A percentile compares a stretch with the other conserved stretches of the same genome.
These are phyloP conservation scores for Meloidogyne floridensis DNA, from an alignment of 1,140 invertebrate genomes.

Conservation along the genomic window DNA sequence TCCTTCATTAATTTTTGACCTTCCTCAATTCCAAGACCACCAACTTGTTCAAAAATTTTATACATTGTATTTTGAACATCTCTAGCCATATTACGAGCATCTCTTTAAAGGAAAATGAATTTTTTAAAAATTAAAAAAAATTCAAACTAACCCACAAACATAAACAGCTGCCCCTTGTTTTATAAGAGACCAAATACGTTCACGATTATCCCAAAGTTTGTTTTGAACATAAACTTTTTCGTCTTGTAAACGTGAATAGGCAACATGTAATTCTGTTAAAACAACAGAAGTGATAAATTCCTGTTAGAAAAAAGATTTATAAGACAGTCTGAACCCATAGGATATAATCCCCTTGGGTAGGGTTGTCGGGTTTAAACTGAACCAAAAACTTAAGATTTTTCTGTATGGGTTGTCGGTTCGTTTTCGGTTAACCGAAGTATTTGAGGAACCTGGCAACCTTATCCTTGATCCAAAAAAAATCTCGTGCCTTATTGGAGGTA, in stretches of 20 bases:
- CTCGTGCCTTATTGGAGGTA: too few species aligned
- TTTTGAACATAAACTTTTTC: constrained; percentile 83
- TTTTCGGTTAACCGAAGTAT: too few species aligned
- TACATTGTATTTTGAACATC: constrained; percentile 90
- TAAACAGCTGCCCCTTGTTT: constrained; percentile 90
- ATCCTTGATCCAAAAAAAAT: too few species aligned
- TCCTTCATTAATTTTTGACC: constrained; percentile 90
- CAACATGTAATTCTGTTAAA: constrained; percentile 79
- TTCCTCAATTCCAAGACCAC: constrained; percentile 80
- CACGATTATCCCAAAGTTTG: constrained; percentile 81
- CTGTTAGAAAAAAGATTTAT: background rate
- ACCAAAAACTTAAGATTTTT: too few species aligned
- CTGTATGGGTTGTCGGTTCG: too few species aligned
- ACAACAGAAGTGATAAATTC: constrained; percentile 79
- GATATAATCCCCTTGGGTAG: too few species aligned
- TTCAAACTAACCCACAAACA: constrained; percentile 84
- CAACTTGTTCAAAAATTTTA: constrained; percentile 83
- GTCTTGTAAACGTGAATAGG: constrained; percentile 84
- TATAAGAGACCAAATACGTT: constrained; percentile 89
- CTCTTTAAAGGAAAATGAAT: constrained; percentile 71
- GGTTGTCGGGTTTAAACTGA: too few species aligned
- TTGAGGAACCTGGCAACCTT: too few species aligned
- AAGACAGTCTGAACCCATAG: too few species aligned
- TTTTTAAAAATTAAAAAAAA: constrained; percentile 10
- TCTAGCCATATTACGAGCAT: constrained; percentile 95